phyloP scores from a whole-genome alignment of 2,888 invertebrate genomes.

The Hypena proboscidalis region DNA sequence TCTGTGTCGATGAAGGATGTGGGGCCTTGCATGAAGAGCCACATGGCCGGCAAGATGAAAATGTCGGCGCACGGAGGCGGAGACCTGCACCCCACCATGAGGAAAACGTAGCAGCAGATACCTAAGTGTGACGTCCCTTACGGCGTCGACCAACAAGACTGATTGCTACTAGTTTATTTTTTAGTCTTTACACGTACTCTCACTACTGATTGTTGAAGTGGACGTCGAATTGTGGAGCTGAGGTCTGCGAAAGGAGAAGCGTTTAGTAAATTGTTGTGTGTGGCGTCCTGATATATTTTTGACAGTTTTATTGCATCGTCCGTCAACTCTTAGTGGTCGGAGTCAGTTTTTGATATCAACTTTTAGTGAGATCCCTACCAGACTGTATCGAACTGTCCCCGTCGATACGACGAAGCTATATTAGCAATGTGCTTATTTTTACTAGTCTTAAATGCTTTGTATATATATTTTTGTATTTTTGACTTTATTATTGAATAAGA shows the following conservation, averaged over 20 bases:
- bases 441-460: slow-evolving; percentile 83
- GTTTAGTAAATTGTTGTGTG: slow-evolving; percentile 43
- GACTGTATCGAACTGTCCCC: slow-evolving; percentile 62
- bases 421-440: slow-evolving; percentile 74
- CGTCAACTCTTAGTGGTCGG: slow-evolving; percentile 57
- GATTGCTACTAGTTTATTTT: slow-evolving; percentile 48
- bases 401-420: slow-evolving; percentile 57
- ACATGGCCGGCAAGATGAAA: slow-evolving; percentile 61
- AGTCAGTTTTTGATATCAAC: slow-evolving; percentile 65
- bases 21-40: slow-evolving; percentile 64
- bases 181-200: slow-evolving; percentile 53
- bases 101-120: slow-evolving; percentile 64
- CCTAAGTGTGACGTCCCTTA: slow-evolving; percentile 13
- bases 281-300: slow-evolving; percentile 49
- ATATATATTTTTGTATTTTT: slow-evolving; percentile 75
- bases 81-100: slow-evolving; percentile 73
- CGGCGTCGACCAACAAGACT: slow-evolving; percentile 24
- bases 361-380: slow-evolving; percentile 67
- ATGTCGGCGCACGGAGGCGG: slow-evolving; percentile 78
- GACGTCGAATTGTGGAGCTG: slow-evolving; percentile 34
- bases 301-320: slow-evolving; percentile 48
- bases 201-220: slow-evolving; percentile 50
- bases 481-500: slow-evolving; percentile 66
- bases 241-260: slow-evolving; percentile 34
- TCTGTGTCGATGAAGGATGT: slow-evolving; percentile 66